phyloP scores from a whole-genome alignment of 53 echinoderm and acorn worm genomes.

The Stichopus horrens region DNA sequence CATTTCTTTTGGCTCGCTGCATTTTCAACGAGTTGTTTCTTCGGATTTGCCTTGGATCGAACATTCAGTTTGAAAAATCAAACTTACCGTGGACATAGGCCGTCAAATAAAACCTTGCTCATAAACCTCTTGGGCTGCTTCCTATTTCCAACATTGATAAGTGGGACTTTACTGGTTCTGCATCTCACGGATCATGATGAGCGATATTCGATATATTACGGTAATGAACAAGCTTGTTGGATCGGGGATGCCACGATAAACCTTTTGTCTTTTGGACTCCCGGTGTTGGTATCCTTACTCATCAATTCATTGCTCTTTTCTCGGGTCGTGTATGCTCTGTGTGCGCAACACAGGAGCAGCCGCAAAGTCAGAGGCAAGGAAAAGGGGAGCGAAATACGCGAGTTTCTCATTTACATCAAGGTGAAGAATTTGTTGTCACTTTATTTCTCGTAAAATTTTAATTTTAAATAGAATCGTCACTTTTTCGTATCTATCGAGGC shows the following conservation, averaged over 20 bases:
- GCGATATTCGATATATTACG: neutral
- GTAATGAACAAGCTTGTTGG: constrained; percentile 6
- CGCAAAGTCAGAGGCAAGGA: neutral
- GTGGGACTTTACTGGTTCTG: neutral
- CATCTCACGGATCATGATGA: neutral
- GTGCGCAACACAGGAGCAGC: neutral
- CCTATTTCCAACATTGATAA: neutral
- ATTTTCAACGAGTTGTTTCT: neutral
- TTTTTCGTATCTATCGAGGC: no score
- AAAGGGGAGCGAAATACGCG: neutral
- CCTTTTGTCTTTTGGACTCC: neutral
- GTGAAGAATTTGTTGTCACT: neutral
- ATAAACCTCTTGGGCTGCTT: neutral
- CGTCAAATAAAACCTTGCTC: neutral
- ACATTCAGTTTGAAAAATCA: constrained; percentile 23
- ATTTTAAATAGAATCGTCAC: no score
- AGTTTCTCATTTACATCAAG: neutral
- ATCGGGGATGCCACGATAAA: neutral
- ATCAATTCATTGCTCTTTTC: neutral
- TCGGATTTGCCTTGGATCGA: constrained; percentile 9
- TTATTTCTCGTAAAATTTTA: no score
- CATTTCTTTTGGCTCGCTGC: constrained; percentile 30
- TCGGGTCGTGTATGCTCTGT: neutral
- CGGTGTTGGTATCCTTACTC: neutral
- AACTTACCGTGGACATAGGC: neutral